Evolutionary conservation across 2,113 vertebrate genomes (phyloP), one percentile per base, ranked within the genome.

Genomic region (Thamnophis sirtalis): DNA sequence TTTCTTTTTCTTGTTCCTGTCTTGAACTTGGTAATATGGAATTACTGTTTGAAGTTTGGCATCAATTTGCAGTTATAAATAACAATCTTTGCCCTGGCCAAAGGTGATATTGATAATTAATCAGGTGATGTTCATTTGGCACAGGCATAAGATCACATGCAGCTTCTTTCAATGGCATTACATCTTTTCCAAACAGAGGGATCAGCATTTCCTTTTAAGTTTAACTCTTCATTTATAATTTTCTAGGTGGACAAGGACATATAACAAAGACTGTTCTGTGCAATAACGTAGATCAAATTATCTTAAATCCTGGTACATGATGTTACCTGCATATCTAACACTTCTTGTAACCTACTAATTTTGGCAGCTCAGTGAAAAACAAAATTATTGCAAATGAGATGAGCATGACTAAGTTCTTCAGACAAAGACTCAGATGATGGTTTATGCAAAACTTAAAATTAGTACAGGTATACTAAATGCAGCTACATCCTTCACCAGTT

Each of bases 271-370:
- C 15, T 87, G 4, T 80, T 68, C 55, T 86, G 21, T 53, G 33
- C 60, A 11, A n/a, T 19, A 24, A 33, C 33, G 1, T 24, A 6
- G 26, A 84, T 60, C 89, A 53, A 88, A 92, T 13, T 54, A 11
- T 88, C 24, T 87, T 91, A 51, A 63, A 60, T 85, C 21, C 55
- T 85, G n/a, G 54, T 26, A 95, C 89, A 89, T 96, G 95, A 94
- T 94, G 94, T 95, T 95, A 94, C 91, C 55, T 26, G 50, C 60
- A 87, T 22, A 43, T 17, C 43, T 19, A 94, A 92, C 93, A 48
- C 95, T 88, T 58, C 89, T 89, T 94, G 58, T 89, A 93, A 91
- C 92, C 96, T 94, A 95, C 5, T 53, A 51, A 50, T 68, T n/a
- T 22, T 54, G 26, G 9, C 48, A 17, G 55, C 9, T 8, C 54